Percentiles rank a stretch among this genome's conserved stretches.
Evolutionary conservation across 2,113 vertebrate species (phyloP).

Genomic region (Sakesphorus luctuosus): DNA sequence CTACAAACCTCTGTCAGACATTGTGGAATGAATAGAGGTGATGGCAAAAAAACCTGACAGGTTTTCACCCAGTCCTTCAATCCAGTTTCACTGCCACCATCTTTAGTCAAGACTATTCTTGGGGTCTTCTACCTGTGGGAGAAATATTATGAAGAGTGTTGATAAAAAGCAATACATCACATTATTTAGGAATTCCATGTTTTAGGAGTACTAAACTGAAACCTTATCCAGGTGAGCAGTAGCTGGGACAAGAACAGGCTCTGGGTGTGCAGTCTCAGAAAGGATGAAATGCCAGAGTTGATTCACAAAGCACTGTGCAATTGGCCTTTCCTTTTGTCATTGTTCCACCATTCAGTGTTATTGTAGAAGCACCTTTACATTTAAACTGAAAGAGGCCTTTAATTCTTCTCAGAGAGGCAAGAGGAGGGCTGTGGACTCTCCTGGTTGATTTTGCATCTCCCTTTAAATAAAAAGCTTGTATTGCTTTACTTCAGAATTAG

Average conservation of each 20-base stretch:
- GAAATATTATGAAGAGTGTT: background rate
- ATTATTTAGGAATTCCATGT: background rate
- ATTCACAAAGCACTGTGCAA: background rate
- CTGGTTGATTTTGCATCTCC: background rate
- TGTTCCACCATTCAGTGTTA: background rate
- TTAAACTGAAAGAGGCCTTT: background rate
- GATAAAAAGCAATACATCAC: background rate
- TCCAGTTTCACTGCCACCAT: background rate
- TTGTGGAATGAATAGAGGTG: background rate
- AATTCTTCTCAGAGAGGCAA: background rate
- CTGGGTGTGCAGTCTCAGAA: background rate
- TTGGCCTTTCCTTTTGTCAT: background rate
- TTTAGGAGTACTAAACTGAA: background rate
- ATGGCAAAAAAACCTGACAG: background rate
- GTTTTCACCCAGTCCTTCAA: background rate
- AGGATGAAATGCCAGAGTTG: background rate
- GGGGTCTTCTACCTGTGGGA: background rate
- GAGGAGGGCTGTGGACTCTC: background rate
- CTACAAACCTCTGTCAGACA: background rate
- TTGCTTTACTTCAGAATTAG: background rate
- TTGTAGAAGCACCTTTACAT: background rate
- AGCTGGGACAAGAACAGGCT: background rate
- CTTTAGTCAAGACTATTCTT: background rate
- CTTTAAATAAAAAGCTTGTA: background rate
- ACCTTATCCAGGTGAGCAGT: background rate